A percentile compares a stretch with the other conserved stretches of the same genome.
These are phyloP conservation scores for Eurytoma californica DNA, from an alignment of 2,888 invertebrate species.

Conservation along the genomic window DNA sequence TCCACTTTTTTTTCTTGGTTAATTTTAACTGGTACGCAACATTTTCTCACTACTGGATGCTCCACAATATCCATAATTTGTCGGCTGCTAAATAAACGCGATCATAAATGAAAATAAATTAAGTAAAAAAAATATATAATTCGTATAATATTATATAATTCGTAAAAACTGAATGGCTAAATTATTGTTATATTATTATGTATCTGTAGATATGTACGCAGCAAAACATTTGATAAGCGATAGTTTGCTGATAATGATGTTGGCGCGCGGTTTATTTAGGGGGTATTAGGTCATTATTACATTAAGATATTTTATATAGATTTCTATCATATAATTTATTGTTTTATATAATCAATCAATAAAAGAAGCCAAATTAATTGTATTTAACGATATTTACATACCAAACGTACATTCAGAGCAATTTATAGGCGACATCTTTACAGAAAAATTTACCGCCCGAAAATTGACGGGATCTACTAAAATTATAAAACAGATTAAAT, in stretches of 20 bases:
- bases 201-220: not conserved
- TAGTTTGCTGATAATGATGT: constrained; percentile 1
- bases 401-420: constrained; percentile 39
- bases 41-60: constrained; percentile 18
- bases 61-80: constrained; percentile 46
- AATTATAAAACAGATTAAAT: constrained; percentile 33
- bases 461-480: constrained; percentile 34
- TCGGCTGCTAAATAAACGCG: constrained; percentile 2
- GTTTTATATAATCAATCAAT: constrained; percentile 43
- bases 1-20: constrained; percentile 32
- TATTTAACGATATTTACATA: constrained; percentile 53
- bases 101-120: constrained; percentile 9
- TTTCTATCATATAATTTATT: constrained; percentile 40
- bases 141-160: constrained; percentile 8
- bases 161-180: constrained; percentile 9
- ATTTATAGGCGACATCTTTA: constrained; percentile 44
- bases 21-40: not conserved
- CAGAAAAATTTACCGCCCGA: constrained; percentile 35
- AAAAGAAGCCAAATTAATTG: constrained; percentile 48
- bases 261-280: not conserved
- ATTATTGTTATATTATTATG: no score
- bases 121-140: not conserved
- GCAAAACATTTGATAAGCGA: constrained; percentile 52
- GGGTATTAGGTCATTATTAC: constrained; percentile 10
- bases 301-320: constrained; percentile 38